phyloP scores from a whole-genome alignment of 2,113 vertebrate genomes.

The Xiphophorus maculatus region DNA sequence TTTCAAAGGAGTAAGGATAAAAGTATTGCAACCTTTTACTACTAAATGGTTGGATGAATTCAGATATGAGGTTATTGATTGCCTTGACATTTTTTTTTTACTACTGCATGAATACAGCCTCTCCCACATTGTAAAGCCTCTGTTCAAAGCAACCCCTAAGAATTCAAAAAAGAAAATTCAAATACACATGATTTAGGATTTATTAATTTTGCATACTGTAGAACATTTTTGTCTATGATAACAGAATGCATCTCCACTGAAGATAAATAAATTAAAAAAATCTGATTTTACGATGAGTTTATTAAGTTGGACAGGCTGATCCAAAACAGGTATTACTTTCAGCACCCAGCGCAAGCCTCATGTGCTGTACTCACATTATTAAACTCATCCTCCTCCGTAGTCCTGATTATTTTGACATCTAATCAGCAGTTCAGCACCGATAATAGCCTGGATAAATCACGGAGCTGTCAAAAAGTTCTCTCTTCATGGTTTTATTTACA shows the following conservation, averaged over 20 bases:
- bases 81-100: conserved; percentile 1
- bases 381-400: not conserved
- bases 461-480: not conserved
- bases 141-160: not conserved
- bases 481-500: not conserved
- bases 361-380: not conserved
- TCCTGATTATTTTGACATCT: not conserved
- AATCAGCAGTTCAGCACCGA: not conserved
- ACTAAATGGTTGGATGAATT: not conserved
- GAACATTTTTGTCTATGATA: not conserved
- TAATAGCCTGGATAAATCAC: not conserved
- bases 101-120: not conserved
- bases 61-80: conserved; percentile 4
- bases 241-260: not conserved
- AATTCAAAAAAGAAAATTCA: not conserved
- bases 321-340: not conserved
- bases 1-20: conserved; percentile 28
- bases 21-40: conserved; percentile 18
- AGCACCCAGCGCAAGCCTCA: not conserved
- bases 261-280: too few species aligned
- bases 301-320: not conserved
- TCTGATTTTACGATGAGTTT: not conserved
- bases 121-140: not conserved
- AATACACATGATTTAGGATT: not conserved
- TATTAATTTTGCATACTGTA: not conserved